A percentile compares a stretch with the other conserved stretches of the same genome.
phyloP scores from a whole-genome alignment of 2,888 invertebrate species.

The Colostygia pectinataria region DNA sequence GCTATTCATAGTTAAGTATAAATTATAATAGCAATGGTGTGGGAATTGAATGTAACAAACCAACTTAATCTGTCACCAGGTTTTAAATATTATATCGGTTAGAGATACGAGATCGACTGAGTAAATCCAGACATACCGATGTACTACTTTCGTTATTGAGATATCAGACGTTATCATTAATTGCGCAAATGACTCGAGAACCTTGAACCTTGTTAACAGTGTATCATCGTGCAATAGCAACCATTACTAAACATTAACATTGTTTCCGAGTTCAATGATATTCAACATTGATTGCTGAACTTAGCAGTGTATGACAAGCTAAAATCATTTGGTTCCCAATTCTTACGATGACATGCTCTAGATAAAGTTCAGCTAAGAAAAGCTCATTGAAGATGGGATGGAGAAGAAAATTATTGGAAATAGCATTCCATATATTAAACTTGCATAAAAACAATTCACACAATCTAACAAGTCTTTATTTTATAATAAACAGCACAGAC shows the following conservation, averaged over 20 bases:
- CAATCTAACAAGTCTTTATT: no score
- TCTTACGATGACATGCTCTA: no score
- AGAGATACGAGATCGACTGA: no score
- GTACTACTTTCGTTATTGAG: neutral
- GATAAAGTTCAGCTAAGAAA: slow-evolving; percentile 12
- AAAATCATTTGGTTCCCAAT: no score
- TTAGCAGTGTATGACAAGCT: no score
- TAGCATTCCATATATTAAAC: slow-evolving; percentile 8
- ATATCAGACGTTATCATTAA: slow-evolving; percentile 4
- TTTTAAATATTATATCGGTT: no score
- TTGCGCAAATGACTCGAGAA: slow-evolving; percentile 22
- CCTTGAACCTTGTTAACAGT: slow-evolving; percentile 48
- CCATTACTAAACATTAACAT: slow-evolving; percentile 40
- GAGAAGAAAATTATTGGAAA: slow-evolving; percentile 7
- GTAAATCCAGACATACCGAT: no score
- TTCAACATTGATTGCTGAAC: slow-evolving; percentile 22
- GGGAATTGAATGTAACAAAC: no score
- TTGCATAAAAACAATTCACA: slow-evolving; percentile 13
- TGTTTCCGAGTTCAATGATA: slow-evolving; percentile 36
- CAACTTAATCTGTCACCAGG: no score
- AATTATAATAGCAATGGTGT: no score
- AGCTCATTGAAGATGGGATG: slow-evolving; percentile 12
- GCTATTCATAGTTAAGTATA: slow-evolving; percentile 1
- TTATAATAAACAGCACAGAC: no score
- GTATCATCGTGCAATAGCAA: slow-evolving; percentile 38